A percentile compares a stretch with the other conserved stretches of the same genome.
These are phyloP conservation scores for Dipodomys merriami DNA, from an alignment of 2,113 vertebrate genomes.

Conservation along the genomic window DNA sequence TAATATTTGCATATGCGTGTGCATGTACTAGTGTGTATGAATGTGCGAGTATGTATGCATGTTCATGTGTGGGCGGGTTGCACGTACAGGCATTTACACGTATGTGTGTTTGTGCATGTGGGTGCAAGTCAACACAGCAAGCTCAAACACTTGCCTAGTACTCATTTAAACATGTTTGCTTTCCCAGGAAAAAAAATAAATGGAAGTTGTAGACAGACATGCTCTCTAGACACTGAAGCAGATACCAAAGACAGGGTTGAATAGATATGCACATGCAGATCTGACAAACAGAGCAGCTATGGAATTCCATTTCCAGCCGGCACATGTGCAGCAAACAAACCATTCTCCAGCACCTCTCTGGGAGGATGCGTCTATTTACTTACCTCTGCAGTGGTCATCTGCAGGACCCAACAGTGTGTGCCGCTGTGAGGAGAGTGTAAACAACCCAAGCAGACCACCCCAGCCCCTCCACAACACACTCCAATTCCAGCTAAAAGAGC, in stretches of 20 bases:
- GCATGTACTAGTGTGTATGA: not conserved
- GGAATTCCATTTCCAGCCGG: conserved; percentile 13
- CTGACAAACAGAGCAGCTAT: not conserved
- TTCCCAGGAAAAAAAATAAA: not conserved
- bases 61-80: not conserved
- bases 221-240: not conserved
- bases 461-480: not conserved
- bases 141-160: not conserved
- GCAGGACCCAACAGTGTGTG: not conserved
- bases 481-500: not conserved
- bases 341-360: not conserved
- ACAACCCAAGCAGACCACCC: not conserved
- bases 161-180: not conserved
- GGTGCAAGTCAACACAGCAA: not conserved
- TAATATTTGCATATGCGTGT: not conserved
- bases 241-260: not conserved
- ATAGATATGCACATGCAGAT: not conserved
- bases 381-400: not conserved
- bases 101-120: not conserved
- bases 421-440: not conserved
- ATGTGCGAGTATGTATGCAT: not conserved
- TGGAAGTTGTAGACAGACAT: not conserved
- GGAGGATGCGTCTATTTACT: no score
- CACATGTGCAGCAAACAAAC: not conserved
- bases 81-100: no score